Base-by-base conservation (phyloP, 2,113 vertebrate genomes). In the Copsychus sechellarum region DNA sequence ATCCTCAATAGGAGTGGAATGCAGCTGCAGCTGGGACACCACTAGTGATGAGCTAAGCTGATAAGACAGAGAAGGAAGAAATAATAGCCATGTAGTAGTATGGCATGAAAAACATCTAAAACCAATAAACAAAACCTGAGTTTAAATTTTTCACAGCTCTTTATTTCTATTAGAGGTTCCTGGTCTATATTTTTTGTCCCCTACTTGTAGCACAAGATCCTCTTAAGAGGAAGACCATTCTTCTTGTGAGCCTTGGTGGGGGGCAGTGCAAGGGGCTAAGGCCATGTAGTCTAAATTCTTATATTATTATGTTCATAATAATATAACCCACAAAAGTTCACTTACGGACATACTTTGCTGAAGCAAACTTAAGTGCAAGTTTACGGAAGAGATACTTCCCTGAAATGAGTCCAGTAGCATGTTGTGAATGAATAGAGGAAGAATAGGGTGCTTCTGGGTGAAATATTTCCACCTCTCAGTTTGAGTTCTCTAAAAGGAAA, bases 1-100 rank as follows among this genome's bases (percentile, higher is more conserved):
- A 36, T 53, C 31, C 73, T 92, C 92, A 43, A n/a, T 2, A 72
- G 42, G 26, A 86, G 20, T n/a, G 64, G 58, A 92, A 93, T 33
- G 19, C 72, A 56, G 58, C 20, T 24, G 7, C 93, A 97, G 91
- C 69, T 96, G 93, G 95, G 77, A 81, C 34, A 77, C 22, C 18
- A n/a, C 56, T 54, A 50, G 3, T n/a, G 78, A 90, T 31, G 29
- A 61, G 34, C 34, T 64, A 87, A 85, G 33, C 61, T 58, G 45
- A 28, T 65, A 79, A 71, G 45, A 69, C 23, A 57, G 38, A 88
- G 33, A 12, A 33, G 14, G 20, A 61, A 23, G 28, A 24, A 66
- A 56, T 36, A 78, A 56, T 81, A 91, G 5, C 17, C 28, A 10
- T 19, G 24, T 21, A 54, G n/a, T 31, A 36, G 15, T 23, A 74